Conservation (phyloP, 2,797 vertebrate species). For the Propithecus perrieri region DNA sequence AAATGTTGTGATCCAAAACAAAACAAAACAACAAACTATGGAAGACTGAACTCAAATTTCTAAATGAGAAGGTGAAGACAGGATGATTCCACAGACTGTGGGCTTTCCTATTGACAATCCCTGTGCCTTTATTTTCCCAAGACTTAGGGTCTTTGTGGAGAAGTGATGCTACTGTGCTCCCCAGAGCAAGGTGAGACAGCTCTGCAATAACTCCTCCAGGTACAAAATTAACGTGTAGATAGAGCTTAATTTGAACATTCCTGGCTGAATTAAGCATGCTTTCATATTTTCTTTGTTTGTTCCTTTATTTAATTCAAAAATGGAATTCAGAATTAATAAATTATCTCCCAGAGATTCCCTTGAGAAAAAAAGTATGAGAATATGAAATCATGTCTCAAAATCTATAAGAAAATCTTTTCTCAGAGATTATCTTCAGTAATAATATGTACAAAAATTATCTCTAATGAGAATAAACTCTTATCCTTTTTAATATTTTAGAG, state of each 20-base stretch:
- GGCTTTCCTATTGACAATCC: neutral
- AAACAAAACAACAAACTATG: neutral
- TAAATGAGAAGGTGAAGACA: neutral
- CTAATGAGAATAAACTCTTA: neutral
- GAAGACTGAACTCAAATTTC: neutral
- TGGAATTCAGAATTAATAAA: neutral
- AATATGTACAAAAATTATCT: neutral
- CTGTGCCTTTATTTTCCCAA: neutral
- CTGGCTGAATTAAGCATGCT: neutral
- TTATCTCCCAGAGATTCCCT: neutral
- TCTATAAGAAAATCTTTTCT: conserved; percentile 17
- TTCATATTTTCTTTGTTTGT: conserved; percentile 39
- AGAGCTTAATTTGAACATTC: neutral
- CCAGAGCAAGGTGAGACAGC: neutral
- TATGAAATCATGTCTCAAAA: neutral
- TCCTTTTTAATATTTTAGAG: neutral
- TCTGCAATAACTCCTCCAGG: neutral
- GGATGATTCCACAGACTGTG: neutral
- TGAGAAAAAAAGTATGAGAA: neutral
- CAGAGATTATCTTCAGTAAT: neutral
- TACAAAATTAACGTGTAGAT: neutral
- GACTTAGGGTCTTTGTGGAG: neutral
- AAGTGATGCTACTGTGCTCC: fast-evolving
- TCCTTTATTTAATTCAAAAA: conserved; percentile 39
- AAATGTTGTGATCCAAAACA: neutral